These are phyloP conservation scores for Epistrophe grossulariae DNA, from an alignment of 2,888 invertebrate species.

Conservation along the genomic window DNA sequence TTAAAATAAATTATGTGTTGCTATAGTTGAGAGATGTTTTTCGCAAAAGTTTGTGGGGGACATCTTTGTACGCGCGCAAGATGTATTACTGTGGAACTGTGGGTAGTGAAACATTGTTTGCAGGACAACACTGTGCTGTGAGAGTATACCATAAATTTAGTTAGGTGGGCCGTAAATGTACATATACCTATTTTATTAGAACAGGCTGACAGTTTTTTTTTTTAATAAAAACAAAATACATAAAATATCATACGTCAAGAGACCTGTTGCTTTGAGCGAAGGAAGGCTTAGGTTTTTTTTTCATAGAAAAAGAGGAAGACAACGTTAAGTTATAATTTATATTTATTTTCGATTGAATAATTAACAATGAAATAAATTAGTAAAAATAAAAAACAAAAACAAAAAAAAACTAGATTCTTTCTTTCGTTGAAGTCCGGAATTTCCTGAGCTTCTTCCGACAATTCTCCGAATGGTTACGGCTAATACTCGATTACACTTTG, in stretches of 20 bases:
- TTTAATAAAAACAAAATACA: neutral
- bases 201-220: slow-evolving; percentile 4
- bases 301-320: too few relatives aligned
- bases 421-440: too few relatives aligned
- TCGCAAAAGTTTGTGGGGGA: slow-evolving; percentile 39
- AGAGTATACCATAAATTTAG: neutral
- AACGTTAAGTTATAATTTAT: too few relatives aligned
- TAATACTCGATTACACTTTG: too few relatives aligned
- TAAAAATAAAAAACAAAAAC: too few relatives aligned
- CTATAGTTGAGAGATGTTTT: slow-evolving; percentile 41
- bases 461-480: too few relatives aligned
- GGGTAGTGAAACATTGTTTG: slow-evolving; percentile 51
- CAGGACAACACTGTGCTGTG: slow-evolving; percentile 12
- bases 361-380: too few relatives aligned
- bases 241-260: neutral
- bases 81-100: slow-evolving; percentile 48
- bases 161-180: slow-evolving; percentile 22
- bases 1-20: slow-evolving; percentile 68
- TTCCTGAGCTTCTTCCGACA: too few relatives aligned
- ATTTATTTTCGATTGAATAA: too few relatives aligned
- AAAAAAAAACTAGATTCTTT: too few relatives aligned
- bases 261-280: neutral
- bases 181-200: slow-evolving; percentile 2
- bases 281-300: too few relatives aligned
- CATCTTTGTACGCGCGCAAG: slow-evolving; percentile 47